Conservation (phyloP, 2,113 vertebrate genomes). For the Alces alces region DNA sequence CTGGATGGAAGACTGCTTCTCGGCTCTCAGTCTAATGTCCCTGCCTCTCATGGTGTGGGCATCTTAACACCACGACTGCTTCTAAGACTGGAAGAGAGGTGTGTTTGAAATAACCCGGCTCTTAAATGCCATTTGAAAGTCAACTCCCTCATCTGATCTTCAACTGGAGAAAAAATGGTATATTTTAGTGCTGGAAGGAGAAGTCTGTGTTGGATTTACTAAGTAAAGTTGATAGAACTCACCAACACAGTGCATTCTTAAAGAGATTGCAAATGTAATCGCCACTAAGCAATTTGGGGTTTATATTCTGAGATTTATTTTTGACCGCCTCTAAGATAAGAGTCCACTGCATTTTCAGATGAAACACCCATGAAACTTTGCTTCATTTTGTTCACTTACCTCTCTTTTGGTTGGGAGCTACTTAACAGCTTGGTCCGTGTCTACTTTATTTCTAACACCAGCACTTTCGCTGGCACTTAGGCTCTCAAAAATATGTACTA, state of each 20-base stretch:
- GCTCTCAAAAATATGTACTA: not conserved
- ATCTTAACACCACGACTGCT: not conserved
- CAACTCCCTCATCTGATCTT: conserved; percentile 53
- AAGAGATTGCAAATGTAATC: not conserved
- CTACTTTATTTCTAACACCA: not conserved
- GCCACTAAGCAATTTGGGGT: not conserved
- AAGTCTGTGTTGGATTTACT: conserved; percentile 31
- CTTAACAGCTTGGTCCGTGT: not conserved
- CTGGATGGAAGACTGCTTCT: not conserved
- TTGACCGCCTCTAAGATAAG: not conserved
- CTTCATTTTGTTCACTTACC: not conserved
- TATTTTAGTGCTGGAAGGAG: conserved; percentile 30
- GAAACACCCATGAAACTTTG: not conserved
- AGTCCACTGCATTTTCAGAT: not conserved
- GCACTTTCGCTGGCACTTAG: not conserved
- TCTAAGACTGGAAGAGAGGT: conserved; percentile 42
- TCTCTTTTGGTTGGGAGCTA: not conserved
- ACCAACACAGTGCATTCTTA: not conserved
- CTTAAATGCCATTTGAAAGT: conserved; percentile 63
- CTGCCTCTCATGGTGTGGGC: not conserved
- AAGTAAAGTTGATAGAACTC: conserved; percentile 34
- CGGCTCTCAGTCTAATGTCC: not conserved
- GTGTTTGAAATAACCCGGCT: conserved; percentile 33
- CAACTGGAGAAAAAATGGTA: conserved; percentile 41
- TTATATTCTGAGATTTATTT: conserved; percentile 18